These are phyloP conservation scores for Sminthurides bifidus DNA, from an alignment of 1,140 invertebrate genomes.

Conservation along the genomic window DNA sequence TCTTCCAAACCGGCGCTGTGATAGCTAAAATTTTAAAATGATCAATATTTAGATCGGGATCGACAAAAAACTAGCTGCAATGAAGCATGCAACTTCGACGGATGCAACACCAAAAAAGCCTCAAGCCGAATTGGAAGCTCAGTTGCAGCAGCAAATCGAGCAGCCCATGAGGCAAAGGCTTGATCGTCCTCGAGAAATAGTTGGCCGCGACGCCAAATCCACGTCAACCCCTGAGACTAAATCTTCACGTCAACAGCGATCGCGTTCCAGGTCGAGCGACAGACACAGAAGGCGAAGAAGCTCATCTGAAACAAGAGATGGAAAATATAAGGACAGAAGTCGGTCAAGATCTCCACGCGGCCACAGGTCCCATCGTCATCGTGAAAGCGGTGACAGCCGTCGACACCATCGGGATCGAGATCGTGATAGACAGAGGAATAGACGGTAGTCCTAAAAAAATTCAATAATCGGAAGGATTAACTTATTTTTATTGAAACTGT, in stretches of 20 bases:
- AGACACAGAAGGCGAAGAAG: not conserved
- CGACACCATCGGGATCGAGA: not conserved
- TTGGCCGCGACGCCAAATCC: not conserved
- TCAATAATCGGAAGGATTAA: too few species aligned
- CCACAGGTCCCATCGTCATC: not conserved
- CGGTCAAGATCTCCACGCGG: not conserved
- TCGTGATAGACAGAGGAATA: not conserved
- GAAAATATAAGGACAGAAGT: not conserved
- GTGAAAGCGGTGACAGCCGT: not conserved
- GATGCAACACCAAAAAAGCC: constrained; percentile 19
- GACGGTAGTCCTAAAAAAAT: too few species aligned
- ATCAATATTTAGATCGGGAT: constrained; percentile 20
- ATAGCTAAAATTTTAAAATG: not conserved
- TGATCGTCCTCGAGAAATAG: not conserved
- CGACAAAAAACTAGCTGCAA: constrained; percentile 26
- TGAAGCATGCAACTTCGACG: constrained; percentile 27
- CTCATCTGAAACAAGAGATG: not conserved
- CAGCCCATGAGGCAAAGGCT: not conserved
- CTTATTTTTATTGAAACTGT: too few species aligned
- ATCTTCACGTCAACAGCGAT: constrained; percentile 4
- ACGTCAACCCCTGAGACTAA: not conserved
- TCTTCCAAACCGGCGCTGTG: not conserved
- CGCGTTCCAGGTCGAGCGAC: constrained; percentile 7
- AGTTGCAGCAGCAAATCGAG: not conserved
- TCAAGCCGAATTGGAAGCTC: not conserved